phyloP scores from a whole-genome alignment of 1,140 invertebrate genomes.

The Micrasema minimum region DNA sequence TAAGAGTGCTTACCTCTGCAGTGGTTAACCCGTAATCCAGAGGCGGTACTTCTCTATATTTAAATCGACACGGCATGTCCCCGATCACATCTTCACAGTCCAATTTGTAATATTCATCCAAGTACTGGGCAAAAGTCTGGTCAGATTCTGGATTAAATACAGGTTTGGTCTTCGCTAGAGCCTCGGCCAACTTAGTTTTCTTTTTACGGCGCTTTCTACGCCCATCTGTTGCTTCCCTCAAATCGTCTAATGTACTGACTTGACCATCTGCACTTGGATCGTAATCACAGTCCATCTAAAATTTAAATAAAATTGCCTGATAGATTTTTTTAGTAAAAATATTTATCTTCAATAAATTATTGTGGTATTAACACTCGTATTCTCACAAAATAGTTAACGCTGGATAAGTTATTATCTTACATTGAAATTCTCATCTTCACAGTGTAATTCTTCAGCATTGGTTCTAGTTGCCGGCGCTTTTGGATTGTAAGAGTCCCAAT shows the following conservation, averaged over 20 bases:
- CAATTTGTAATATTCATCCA: constrained; percentile 94
- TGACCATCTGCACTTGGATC: constrained; percentile 68
- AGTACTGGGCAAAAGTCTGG: constrained; percentile 86
- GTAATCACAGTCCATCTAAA: constrained; percentile 90
- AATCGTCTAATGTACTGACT: constrained; percentile 68
- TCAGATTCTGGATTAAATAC: constrained; percentile 82
- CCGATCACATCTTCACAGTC: constrained; percentile 96
- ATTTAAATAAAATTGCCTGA: constrained; percentile 36
- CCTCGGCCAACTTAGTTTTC: constrained; percentile 77
- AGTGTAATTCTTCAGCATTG: constrained; percentile 66
- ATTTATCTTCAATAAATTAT: constrained; percentile 3
- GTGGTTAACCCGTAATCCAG: constrained; percentile 92
- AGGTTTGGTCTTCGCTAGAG: constrained; percentile 79
- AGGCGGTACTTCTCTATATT: constrained; percentile 88
- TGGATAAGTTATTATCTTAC: too few species aligned
- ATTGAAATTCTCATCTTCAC: constrained; percentile 85
- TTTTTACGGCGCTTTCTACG: constrained; percentile 71
- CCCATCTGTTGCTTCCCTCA: constrained; percentile 68
- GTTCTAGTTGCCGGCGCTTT: neutral
- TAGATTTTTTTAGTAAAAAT: neutral
- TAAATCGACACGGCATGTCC: constrained; percentile 91
- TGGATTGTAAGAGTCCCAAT: constrained; percentile 78
- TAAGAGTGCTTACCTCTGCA: constrained; percentile 76
- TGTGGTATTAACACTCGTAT: too few species aligned
- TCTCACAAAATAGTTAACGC: too few species aligned